Percentiles rank a stretch among this genome's conserved stretches.
Evolutionary conservation across 2,888 invertebrate species (phyloP).

Genomic region (Melangyna quadrimaculata): DNA sequence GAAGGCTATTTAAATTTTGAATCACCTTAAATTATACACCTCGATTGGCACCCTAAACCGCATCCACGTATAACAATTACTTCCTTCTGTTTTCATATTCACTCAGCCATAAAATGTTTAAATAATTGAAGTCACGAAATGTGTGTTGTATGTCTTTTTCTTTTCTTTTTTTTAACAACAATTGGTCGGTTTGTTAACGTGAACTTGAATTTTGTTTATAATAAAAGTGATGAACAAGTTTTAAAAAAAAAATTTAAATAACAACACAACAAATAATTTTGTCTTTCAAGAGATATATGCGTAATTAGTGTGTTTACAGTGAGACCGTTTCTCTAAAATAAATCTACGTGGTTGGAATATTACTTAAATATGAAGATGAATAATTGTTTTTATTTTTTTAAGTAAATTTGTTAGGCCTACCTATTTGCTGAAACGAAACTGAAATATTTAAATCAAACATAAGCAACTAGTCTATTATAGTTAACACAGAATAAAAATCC

Average conservation of each 20-base stretch:
- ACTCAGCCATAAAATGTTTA: slow-evolving; percentile 15
- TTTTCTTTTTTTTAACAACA: neutral
- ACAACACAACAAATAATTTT: slow-evolving; percentile 30
- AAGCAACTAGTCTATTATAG: too few relatives aligned
- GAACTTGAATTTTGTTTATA: slow-evolving; percentile 23
- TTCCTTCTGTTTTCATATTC: slow-evolving; percentile 34
- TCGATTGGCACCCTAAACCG: slow-evolving; percentile 44
- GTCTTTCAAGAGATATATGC: slow-evolving; percentile 2
- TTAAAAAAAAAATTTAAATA: slow-evolving; percentile 6
- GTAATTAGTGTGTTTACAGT: slow-evolving; percentile 27
- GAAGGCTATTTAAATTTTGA: slow-evolving; percentile 24
- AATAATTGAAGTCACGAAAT: slow-evolving; percentile 18
- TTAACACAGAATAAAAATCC: too few relatives aligned
- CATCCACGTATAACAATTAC: slow-evolving; percentile 41
- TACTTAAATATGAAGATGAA: neutral
- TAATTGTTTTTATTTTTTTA: neutral
- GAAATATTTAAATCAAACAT: too few relatives aligned
- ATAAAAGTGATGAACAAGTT: neutral
- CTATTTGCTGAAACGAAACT: too few relatives aligned
- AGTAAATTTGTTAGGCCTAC: too few relatives aligned
- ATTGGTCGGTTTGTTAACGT: neutral
- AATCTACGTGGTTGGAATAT: neutral
- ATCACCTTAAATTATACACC: slow-evolving; percentile 63
- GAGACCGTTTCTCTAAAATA: neutral
- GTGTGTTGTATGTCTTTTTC: neutral